phyloP scores from a whole-genome alignment of 1,140 invertebrate genomes.

The Helicoverpa armigera region DNA sequence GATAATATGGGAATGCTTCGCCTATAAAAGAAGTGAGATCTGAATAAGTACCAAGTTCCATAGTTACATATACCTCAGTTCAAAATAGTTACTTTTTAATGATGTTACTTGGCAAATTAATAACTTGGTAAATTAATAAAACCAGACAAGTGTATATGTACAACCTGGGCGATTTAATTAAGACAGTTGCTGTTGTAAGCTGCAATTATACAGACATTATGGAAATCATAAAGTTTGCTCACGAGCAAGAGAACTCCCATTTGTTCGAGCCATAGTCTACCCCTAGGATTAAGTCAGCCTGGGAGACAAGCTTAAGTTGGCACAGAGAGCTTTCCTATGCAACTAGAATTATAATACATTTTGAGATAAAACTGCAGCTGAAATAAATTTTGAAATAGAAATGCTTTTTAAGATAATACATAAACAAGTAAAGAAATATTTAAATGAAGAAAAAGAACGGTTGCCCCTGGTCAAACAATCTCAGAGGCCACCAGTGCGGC shows the following conservation, averaged over 20 bases:
- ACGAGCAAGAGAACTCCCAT: constrained; percentile 8
- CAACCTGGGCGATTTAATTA: constrained; percentile 8
- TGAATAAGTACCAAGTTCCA: no score
- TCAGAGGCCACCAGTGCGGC: not conserved
- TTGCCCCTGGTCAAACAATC: not conserved
- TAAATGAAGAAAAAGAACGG: not conserved
- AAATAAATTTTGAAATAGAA: not conserved
- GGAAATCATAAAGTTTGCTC: constrained; percentile 6
- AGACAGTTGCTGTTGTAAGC: constrained; percentile 16
- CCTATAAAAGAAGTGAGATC: no score
- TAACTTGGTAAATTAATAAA: not conserved
- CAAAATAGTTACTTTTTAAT: no score
- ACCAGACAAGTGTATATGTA: not conserved
- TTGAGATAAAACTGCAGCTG: not conserved
- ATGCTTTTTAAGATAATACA: not conserved
- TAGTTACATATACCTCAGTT: no score
- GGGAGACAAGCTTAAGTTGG: not conserved
- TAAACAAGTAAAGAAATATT: not conserved
- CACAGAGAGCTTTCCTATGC: not conserved
- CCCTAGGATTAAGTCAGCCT: not conserved
- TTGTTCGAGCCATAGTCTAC: not conserved
- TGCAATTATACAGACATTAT: constrained; percentile 30
- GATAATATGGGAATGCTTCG: no score
- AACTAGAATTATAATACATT: not conserved
- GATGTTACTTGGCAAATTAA: no score